Evolutionary conservation across 1,140 invertebrate species (phyloP).

Genomic region (Lucilia cuprina): DNA sequence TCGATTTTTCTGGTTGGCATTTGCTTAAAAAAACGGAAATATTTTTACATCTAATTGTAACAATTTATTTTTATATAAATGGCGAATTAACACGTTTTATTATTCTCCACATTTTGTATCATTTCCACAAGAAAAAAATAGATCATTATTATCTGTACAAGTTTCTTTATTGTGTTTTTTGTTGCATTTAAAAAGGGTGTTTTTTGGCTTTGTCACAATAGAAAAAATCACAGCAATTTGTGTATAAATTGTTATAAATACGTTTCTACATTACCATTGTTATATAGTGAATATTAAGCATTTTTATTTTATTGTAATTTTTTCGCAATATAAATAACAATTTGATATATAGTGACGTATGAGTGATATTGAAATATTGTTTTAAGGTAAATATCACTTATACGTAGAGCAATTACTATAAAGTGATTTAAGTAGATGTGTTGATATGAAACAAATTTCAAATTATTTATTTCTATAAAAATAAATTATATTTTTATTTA

Average conservation of each 20-base stretch:
- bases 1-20: neutral
- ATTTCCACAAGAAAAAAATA: neutral
- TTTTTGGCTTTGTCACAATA: neutral
- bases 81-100: neutral
- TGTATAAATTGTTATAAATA: neutral
- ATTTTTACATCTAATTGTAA: neutral
- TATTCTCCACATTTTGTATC: neutral
- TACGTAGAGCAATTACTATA: neutral
- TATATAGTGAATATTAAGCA: neutral
- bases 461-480: no score
- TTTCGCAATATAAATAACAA: no score
- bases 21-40: neutral
- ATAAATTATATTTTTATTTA: no score
- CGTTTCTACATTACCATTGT: neutral
- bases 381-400: neutral
- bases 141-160: neutral
- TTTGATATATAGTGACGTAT: neutral
- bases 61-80: conserved; percentile 10
- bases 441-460: no score
- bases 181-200: neutral
- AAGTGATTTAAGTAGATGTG: no score
- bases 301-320: neutral
- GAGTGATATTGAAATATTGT: neutral
- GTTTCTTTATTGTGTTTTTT: neutral
- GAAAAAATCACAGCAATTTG: neutral